phyloP scores from a whole-genome alignment of 2,797 vertebrate genomes.

The Chaetodon trifasciatus region DNA sequence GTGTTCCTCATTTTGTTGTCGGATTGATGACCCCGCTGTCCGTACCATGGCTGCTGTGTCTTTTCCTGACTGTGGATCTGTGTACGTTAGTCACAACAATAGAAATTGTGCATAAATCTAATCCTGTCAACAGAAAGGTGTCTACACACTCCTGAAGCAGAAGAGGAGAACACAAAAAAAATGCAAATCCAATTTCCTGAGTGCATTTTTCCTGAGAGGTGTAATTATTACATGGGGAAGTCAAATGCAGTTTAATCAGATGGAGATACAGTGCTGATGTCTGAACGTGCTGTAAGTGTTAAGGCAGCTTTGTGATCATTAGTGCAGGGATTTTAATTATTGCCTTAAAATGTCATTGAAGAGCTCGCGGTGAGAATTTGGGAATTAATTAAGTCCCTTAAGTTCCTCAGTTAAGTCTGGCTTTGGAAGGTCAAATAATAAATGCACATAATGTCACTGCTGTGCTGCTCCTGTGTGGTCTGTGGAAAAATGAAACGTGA shows the following conservation, averaged over 20 bases:
- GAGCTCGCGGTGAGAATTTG: neutral
- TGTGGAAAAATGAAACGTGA: neutral
- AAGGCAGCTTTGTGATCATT: constrained; percentile 3
- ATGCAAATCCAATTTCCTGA: neutral
- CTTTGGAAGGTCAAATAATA: constrained; percentile 7
- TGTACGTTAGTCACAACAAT: neutral
- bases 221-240: constrained; percentile 8
- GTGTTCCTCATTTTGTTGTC: neutral
- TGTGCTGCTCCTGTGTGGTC: neutral
- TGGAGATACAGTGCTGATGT: neutral
- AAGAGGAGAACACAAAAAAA: constrained; percentile 2
- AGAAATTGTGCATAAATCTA: fast-evolving
- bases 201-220: neutral
- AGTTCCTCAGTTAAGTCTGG: neutral
- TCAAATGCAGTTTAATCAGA: constrained; percentile 4
- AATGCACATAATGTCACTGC: neutral
- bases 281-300: neutral
- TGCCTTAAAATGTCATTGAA: neutral
- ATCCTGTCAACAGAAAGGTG: neutral
- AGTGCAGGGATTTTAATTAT: constrained; percentile 24
- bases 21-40: neutral
- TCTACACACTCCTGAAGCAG: neutral
- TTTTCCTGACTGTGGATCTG: neutral
- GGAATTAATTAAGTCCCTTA: neutral
- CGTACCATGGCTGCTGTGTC: neutral